Percentiles rank a stretch among this genome's conserved stretches.
phyloP scores from a whole-genome alignment of 2,888 invertebrate species.

The Cancer borealis region DNA sequence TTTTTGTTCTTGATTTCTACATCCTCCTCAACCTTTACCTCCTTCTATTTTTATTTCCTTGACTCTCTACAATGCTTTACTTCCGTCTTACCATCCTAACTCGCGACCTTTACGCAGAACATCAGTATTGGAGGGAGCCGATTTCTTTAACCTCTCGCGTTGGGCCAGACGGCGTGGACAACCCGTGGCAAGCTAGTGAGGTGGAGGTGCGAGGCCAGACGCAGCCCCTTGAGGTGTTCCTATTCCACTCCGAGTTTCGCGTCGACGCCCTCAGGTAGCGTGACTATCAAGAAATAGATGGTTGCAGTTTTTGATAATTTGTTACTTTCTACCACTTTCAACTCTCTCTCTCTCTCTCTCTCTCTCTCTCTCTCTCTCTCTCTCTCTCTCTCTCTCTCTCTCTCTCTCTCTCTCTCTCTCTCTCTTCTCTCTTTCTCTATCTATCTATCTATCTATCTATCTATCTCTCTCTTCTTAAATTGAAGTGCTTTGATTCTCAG shows the following conservation, averaged over 20 bases:
- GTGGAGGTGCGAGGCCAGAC: background rate
- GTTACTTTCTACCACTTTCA: background rate
- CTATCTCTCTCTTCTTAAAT: too few species aligned
- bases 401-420: too few species aligned
- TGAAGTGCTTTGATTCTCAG: too few species aligned
- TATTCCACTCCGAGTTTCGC: slow-evolving; percentile 64
- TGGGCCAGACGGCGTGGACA: slow-evolving; percentile 49
- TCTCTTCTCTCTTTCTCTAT: too few species aligned
- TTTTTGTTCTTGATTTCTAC: background rate
- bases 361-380: background rate
- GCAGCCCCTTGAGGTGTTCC: slow-evolving; percentile 51
- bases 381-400: too few species aligned
- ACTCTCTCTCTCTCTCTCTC: background rate
- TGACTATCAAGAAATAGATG: background rate
- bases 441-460: too few species aligned
- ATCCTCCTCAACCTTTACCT: background rate
- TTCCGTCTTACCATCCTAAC: background rate
- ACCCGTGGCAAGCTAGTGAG: slow-evolving; percentile 42
- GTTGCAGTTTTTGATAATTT: background rate
- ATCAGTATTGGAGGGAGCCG: slow-evolving; percentile 66
- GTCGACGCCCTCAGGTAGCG: slow-evolving; percentile 68
- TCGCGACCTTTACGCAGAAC: slow-evolving; percentile 39
- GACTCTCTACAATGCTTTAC: background rate
- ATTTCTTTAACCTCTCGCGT: slow-evolving; percentile 18
- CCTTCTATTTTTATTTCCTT: background rate